These are phyloP conservation scores for Linurgus olivaceus DNA, from an alignment of 2,797 vertebrate species.

Conservation along the genomic window DNA sequence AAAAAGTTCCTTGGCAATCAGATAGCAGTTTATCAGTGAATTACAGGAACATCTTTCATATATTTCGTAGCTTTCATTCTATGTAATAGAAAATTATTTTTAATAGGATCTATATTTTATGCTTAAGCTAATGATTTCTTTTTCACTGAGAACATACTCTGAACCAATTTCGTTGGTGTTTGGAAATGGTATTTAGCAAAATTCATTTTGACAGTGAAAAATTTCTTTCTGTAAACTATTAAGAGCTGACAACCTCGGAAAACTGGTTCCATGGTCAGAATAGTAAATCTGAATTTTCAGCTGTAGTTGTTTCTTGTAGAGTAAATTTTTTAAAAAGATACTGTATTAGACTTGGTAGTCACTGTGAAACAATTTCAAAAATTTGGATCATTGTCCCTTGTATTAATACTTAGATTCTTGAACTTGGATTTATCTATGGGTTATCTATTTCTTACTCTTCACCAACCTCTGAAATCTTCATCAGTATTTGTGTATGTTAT, in stretches of 20 bases:
- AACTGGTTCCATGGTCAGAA: neutral
- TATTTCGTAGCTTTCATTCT: neutral
- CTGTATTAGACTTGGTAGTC: neutral
- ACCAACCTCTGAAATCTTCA: neutral
- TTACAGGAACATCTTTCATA: neutral
- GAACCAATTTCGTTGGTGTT: neutral
- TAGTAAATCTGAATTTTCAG: neutral
- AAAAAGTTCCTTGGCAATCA: neutral
- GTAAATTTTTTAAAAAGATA: neutral
- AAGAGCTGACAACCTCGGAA: neutral
- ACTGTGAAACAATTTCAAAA: neutral
- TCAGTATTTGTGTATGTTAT: neutral
- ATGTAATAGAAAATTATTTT: neutral
- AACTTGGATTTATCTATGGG: neutral
- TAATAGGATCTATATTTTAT: neutral
- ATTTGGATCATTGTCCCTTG: neutral
- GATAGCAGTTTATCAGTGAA: neutral
- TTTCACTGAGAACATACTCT: neutral
- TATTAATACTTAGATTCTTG: neutral
- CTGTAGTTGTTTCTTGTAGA: neutral
- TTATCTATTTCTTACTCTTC: neutral
- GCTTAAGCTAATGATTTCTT: neutral
- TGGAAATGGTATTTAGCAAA: neutral
- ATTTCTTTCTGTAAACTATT: neutral
- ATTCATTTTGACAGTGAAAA: neutral